Percentiles rank a stretch among this genome's conserved stretches.
phyloP scores from a whole-genome alignment of 2,113 vertebrate genomes.

The Hippolais icterina region DNA sequence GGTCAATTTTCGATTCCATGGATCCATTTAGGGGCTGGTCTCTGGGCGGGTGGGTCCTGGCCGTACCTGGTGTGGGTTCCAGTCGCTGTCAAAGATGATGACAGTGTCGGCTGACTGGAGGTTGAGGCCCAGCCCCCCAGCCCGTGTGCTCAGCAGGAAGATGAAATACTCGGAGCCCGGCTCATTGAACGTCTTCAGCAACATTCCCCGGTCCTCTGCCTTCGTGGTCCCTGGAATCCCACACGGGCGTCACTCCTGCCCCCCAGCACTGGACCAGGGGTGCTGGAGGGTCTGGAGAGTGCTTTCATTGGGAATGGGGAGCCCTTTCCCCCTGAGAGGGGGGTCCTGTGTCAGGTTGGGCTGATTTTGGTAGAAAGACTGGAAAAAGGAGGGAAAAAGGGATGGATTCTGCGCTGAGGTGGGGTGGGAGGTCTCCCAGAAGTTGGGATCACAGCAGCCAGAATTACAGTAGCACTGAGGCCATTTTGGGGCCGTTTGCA shows the following conservation, averaged over 20 bases:
- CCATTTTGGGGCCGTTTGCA: background rate
- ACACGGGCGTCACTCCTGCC: accelerated
- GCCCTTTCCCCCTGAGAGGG: background rate
- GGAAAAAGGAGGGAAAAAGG: background rate
- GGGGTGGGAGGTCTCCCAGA: background rate
- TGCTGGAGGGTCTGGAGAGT: accelerated
- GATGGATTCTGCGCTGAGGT: accelerated
- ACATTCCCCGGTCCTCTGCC: conserved; percentile 92
- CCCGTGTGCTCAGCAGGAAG: conserved; percentile 94
- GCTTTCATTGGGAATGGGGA: background rate
- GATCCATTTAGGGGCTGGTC: accelerated
- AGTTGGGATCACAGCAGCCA: accelerated
- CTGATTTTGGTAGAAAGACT: background rate
- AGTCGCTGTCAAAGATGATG: conserved; percentile 97
- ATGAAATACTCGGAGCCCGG: conserved; percentile 90
- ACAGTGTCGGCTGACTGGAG: conserved; percentile 96
- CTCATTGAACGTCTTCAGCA: conserved; percentile 95
- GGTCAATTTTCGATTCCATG: accelerated
- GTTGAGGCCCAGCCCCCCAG: conserved; percentile 91
- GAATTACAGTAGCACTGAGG: accelerated
- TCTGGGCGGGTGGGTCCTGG: accelerated
- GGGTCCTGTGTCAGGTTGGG: background rate
- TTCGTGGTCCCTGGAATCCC: conserved; percentile 85
- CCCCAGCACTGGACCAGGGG: background rate
- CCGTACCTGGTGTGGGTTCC: conserved; percentile 95